phyloP scores from a whole-genome alignment of 1,140 invertebrate species.

The Drusus annulatus region DNA sequence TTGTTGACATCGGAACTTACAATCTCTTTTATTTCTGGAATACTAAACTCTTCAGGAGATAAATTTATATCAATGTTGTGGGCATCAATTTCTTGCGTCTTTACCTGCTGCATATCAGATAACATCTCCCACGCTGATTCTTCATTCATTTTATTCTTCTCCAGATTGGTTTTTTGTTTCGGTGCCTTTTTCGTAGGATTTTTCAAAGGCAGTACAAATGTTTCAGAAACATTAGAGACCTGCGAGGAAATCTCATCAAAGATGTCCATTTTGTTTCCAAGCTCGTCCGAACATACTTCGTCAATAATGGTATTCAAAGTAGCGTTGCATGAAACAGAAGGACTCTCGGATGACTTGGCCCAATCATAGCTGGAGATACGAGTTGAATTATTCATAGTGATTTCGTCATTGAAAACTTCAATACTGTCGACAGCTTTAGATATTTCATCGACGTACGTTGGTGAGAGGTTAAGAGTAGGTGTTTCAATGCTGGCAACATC shows the following conservation, averaged over 20 bases:
- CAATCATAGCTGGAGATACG: conserved; percentile 8
- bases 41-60: neutral
- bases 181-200: neutral
- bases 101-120: conserved; percentile 27
- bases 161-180: conserved; percentile 7
- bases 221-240: conserved; percentile 11
- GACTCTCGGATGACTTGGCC: neutral
- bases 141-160: conserved; percentile 31
- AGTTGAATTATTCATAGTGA: neutral
- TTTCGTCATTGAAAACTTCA: conserved; percentile 46
- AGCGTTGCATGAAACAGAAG: neutral
- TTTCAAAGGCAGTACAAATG: conserved; percentile 1
- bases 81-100: neutral
- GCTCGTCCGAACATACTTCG: conserved; percentile 12
- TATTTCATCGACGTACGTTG: conserved; percentile 45
- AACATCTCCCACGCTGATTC: conserved; percentile 55
- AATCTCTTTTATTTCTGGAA: conserved; percentile 35
- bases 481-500: neutral
- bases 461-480: neutral
- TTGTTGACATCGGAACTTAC: conserved; percentile 63
- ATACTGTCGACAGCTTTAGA: conserved; percentile 52
- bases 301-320: conserved; percentile 18
- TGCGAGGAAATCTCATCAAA: neutral
- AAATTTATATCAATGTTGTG: neutral
- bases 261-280: neutral